Evolutionary conservation across 2,113 vertebrate genomes (phyloP).

Genomic region (Grantiella picta): DNA sequence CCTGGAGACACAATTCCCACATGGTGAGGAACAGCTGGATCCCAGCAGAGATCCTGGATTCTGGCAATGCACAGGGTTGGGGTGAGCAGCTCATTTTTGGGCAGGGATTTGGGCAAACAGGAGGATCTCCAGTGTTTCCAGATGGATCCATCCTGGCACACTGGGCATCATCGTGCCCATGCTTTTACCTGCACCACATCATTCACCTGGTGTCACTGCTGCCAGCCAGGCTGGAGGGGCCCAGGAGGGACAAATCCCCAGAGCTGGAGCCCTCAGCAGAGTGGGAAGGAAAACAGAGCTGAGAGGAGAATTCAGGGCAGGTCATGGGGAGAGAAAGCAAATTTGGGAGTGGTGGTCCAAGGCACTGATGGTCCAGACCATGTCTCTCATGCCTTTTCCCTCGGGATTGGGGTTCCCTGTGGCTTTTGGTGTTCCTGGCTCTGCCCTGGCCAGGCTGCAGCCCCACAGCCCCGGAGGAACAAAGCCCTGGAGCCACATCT

Average conservation of each 20-base stretch:
- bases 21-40: not conserved
- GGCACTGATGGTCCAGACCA: not conserved
- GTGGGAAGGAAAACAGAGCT: not conserved
- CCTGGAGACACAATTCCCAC: fast-evolving
- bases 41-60: fast-evolving
- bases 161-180: not conserved
- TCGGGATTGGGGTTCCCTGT: not conserved
- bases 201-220: not conserved
- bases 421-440: not conserved
- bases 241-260: no score
- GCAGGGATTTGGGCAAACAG: no score
- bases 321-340: not conserved
- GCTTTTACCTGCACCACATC: no score
- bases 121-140: not conserved
- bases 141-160: not conserved
- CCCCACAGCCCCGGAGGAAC: not conserved
- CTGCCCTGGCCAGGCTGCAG: not conserved
- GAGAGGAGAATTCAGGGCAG: not conserved
- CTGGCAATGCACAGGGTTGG: not conserved
- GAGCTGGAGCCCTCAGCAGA: not conserved
- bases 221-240: not conserved
- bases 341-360: no score
- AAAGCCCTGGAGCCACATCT: fast-evolving
- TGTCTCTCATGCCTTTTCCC: not conserved
- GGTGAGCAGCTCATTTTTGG: not conserved